Base-by-base conservation (phyloP, 1,140 invertebrate species). In the Luehdorfia chinensis region DNA sequence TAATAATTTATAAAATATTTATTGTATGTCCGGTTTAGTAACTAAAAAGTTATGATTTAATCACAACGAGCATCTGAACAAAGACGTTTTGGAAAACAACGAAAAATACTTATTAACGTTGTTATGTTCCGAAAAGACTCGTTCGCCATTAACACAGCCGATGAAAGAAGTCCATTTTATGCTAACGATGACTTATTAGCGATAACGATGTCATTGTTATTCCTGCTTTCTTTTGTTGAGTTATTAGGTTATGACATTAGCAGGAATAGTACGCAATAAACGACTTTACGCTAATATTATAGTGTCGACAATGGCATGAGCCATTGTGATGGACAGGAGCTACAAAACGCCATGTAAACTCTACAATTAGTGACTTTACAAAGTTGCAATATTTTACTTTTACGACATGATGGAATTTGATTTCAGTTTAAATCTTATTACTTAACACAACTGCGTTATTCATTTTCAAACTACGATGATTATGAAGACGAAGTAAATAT, bases 131-230 rank as follows among this genome's bases (percentile, higher is more conserved):
- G n/a, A n/a, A n/a, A n/a, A n/a, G n/a, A n/a, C n/a, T n/a, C n/a
- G n/a, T n/a, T n/a, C n/a, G n/a, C n/a, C n/a, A 30, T 43, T 30
- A 28, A 43, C 63, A 47, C 55, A 44, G 50, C 33, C 41, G 60
- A 61, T 63, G 61, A 70, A 65, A 58, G 61, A 62, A 66, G 59
- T 71, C 71, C 70, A 71, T 71, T 77, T 68, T 57, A 54, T 36
- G 49, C 59, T 69, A 70, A 75, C 70, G 72, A 78, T 74, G 67
- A 73, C 64, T 78, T 74, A 75, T 75, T 77, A 71, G 51, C 66
- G 72, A 78, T 72, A 78, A 74, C 68, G 65, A 67, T 69, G 59
- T 70, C 64, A 66, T 73, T 78, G 73, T 78, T 72, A 68, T 66
- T 72, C 58, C 43, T 63, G 48, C 64, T 70, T 69, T 69, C 68